Evolutionary conservation across 2,113 vertebrate genomes (phyloP).

Genomic region (Aleadryas rufinucha): DNA sequence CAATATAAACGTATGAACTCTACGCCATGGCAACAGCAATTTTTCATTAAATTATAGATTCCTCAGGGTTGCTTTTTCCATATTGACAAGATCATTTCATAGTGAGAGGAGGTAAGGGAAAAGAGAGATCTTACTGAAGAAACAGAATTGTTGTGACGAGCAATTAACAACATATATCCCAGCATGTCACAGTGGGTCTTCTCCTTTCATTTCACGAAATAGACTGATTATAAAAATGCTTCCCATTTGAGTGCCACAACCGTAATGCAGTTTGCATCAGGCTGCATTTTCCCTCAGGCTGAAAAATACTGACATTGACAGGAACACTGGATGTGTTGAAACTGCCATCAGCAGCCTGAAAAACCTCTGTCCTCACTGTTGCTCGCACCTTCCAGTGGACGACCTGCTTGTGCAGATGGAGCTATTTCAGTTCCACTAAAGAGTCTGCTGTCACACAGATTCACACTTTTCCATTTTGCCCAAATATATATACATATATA

Average conservation of each 20-base stretch:
- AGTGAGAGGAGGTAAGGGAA: conserved; percentile 52
- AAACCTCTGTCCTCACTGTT: conserved; percentile 1
- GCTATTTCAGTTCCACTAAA: background rate
- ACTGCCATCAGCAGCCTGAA: background rate
- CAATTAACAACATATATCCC: conserved; percentile 51
- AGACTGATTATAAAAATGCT: conserved; percentile 35
- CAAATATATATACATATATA: background rate
- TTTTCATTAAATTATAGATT: conserved; percentile 45
- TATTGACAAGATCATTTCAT: conserved; percentile 71
- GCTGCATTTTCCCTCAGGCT: background rate
- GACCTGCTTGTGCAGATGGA: background rate
- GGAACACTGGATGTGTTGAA: background rate
- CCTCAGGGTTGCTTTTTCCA: conserved; percentile 62
- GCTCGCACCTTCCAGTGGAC: background rate
- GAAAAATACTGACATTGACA: conserved; percentile 23
- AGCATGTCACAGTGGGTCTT: conserved; percentile 28
- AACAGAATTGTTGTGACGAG: conserved; percentile 9
- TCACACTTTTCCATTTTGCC: background rate
- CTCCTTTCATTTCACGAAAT: conserved; percentile 22
- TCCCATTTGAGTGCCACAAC: background rate
- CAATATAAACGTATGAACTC: background rate
- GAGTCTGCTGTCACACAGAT: background rate
- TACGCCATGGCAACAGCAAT: conserved; percentile 71
- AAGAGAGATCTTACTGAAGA: conserved; percentile 7
- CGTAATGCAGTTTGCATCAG: background rate